Conservation (phyloP, 2,113 vertebrate genomes). For the Dicentrarchus labrax region DNA sequence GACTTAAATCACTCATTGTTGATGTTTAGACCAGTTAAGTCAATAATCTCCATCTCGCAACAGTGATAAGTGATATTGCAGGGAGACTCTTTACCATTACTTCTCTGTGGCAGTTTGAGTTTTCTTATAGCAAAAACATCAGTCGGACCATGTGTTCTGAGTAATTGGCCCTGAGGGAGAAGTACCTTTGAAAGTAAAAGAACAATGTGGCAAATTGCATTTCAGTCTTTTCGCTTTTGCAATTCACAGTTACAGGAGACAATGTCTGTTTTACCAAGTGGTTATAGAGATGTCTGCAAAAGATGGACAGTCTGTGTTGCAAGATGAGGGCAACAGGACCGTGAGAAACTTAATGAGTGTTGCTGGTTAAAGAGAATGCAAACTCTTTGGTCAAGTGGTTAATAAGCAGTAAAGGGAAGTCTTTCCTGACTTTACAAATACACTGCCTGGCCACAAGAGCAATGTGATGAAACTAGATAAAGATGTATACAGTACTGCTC, state of each 20-base stretch:
- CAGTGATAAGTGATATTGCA: constrained; percentile 74
- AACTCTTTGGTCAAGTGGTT: constrained; percentile 35
- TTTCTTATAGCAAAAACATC: constrained; percentile 65
- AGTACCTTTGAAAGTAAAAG: constrained; percentile 39
- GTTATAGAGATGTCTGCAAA: constrained; percentile 27
- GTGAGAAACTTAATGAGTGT: constrained; percentile 59
- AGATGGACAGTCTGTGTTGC: constrained; percentile 24
- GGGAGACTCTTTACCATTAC: constrained; percentile 53
- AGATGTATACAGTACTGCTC: background rate
- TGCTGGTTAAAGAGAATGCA: constrained; percentile 18
- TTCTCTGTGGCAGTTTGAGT: constrained; percentile 61
- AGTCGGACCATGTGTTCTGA: constrained; percentile 40
- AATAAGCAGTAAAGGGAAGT: constrained; percentile 51
- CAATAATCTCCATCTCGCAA: constrained; percentile 76
- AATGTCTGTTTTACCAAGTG: constrained; percentile 21
- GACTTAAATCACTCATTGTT: constrained; percentile 70
- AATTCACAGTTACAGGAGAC: constrained; percentile 20
- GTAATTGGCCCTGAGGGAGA: constrained; percentile 51
- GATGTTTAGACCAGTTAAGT: constrained; percentile 80
- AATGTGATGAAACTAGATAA: constrained; percentile 39
- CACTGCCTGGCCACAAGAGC: constrained; percentile 21
- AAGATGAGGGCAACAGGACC: background rate
- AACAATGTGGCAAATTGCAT: constrained; percentile 61
- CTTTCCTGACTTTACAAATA: constrained; percentile 26
- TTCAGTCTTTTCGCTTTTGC: background rate